Evolutionary conservation across 2,113 vertebrate species (phyloP).

Genomic region (Oreochromis spilurus): DNA sequence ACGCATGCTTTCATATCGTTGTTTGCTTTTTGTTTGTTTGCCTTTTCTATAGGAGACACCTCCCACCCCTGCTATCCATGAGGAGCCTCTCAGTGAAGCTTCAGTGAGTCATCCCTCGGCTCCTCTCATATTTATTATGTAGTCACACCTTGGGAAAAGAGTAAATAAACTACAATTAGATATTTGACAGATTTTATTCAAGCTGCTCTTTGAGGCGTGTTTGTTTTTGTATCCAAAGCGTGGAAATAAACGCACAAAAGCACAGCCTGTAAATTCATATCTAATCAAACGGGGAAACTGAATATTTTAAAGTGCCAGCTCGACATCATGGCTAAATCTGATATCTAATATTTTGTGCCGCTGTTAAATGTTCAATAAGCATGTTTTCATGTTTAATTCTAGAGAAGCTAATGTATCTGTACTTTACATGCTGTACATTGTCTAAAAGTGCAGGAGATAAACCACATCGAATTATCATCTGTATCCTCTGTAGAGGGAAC

Average conservation of each 20-base stretch:
- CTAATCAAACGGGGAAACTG: not conserved
- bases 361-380: not conserved
- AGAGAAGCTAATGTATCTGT: not conserved
- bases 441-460: not conserved
- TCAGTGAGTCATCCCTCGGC: constrained; percentile 63
- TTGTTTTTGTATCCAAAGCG: not conserved
- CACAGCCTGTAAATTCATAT: not conserved
- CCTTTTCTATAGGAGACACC: constrained; percentile 68
- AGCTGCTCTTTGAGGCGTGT: not conserved
- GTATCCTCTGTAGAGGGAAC: constrained; percentile 66
- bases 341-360: not conserved
- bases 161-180: not conserved
- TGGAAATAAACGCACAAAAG: not conserved
- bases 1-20: not conserved
- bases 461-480: not conserved
- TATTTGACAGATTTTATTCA: not conserved
- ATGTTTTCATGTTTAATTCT: not conserved
- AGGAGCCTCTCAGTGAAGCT: constrained; percentile 69
- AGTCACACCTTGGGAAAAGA: not conserved
- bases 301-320: not conserved
- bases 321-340: not conserved
- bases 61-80: constrained; percentile 73
- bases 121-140: not conserved
- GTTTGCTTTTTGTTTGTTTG: constrained; percentile 36
- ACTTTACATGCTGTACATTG: not conserved